A percentile compares a stretch with the other conserved stretches of the same genome.
Evolutionary conservation across 2,113 vertebrate species (phyloP).

Genomic region (Arvicanthis niloticus): DNA sequence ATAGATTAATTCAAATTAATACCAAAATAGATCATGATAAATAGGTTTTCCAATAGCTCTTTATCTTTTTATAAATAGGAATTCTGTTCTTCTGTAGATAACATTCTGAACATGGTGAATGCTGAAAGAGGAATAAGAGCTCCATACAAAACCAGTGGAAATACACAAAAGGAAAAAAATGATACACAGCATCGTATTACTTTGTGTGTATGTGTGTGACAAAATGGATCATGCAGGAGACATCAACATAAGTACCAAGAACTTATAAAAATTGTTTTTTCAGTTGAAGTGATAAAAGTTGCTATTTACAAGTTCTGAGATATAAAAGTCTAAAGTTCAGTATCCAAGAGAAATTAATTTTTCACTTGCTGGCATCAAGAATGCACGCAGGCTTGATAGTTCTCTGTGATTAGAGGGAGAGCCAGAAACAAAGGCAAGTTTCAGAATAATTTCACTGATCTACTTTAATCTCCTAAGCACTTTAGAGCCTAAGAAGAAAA

Average conservation of each 20-base stretch:
- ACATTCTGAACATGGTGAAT: constrained; percentile 44
- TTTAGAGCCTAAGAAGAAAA: not conserved
- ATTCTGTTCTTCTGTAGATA: constrained; percentile 20
- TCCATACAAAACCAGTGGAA: constrained; percentile 31
- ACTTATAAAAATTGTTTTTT: constrained; percentile 58
- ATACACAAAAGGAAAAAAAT: not conserved
- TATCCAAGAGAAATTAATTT: constrained; percentile 71
- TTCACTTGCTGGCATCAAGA: constrained; percentile 54
- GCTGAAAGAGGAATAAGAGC: constrained; percentile 29
- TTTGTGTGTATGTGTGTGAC: not conserved
- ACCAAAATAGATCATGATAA: constrained; percentile 63
- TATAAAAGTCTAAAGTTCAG: constrained; percentile 66
- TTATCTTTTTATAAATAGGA: constrained; percentile 68
- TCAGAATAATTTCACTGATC: constrained; percentile 59
- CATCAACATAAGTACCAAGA: constrained; percentile 43
- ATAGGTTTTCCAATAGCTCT: constrained; percentile 68
- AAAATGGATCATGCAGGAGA: not conserved
- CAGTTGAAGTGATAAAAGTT: constrained; percentile 62
- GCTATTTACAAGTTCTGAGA: constrained; percentile 60
- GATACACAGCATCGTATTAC: not conserved
- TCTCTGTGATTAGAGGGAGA: constrained; percentile 55
- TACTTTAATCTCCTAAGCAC: constrained; percentile 7
- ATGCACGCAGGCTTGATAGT: constrained; percentile 24
- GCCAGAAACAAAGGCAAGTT: constrained; percentile 54
- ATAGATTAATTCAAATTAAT: constrained; percentile 76